Conservation (phyloP, 2,113 vertebrate species). For the Halcyon malimbica region DNA sequence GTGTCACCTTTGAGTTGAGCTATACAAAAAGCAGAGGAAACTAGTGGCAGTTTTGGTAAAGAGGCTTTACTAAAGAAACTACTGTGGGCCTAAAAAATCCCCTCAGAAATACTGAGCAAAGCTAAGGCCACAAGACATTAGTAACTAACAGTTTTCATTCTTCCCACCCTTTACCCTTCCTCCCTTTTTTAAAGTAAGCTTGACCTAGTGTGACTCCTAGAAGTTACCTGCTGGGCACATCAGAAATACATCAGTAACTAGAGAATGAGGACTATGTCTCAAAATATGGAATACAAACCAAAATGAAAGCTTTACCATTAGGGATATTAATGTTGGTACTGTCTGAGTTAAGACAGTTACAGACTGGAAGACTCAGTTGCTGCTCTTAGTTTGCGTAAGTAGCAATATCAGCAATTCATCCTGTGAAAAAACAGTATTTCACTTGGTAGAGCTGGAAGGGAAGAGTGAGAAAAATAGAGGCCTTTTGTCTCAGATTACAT, state of each 20-base stretch:
- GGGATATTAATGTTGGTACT: constrained; percentile 15
- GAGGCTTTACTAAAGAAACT: background rate
- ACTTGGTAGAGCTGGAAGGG: background rate
- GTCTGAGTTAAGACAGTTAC: constrained; percentile 16
- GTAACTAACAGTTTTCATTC: background rate
- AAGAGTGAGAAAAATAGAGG: background rate
- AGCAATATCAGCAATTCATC: constrained; percentile 23
- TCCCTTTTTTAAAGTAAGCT: background rate
- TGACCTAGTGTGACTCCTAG: constrained; percentile 31
- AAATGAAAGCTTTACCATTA: constrained; percentile 35
- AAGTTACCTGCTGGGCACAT: constrained; percentile 52
- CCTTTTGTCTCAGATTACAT: constrained; percentile 6
- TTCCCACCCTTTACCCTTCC: background rate
- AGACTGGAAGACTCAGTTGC: background rate
- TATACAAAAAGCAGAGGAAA: background rate
- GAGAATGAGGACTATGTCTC: constrained; percentile 27
- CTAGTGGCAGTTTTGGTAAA: background rate
- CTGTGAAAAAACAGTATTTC: background rate
- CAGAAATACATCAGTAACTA: constrained; percentile 49
- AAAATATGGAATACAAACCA: constrained; percentile 11
- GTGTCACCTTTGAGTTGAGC: background rate
- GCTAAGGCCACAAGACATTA: background rate
- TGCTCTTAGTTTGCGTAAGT: background rate
- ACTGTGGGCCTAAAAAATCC: fast-evolving
- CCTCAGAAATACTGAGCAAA: background rate